Evolutionary conservation across 1,140 invertebrate genomes (phyloP).

Genomic region (Megathymus violae): DNA sequence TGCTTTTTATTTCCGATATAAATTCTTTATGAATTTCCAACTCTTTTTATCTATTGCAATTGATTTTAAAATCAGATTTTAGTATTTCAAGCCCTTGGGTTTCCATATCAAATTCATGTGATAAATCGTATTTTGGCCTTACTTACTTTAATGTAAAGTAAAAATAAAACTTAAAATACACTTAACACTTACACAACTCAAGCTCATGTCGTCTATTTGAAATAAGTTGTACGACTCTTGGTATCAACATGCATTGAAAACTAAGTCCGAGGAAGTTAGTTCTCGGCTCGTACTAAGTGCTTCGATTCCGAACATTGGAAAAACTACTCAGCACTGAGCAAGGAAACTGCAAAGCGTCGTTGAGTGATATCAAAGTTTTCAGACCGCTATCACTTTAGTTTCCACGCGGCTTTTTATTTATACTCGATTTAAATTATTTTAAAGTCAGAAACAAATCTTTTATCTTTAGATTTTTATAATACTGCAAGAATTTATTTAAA

Average conservation of each 20-base stretch:
- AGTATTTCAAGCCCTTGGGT: no score
- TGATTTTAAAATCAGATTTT: no score
- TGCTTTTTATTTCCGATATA: no score
- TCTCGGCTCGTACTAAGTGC: slow-evolving; percentile 31
- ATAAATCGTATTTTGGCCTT: no score
- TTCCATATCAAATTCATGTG: no score
- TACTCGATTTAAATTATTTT: no score
- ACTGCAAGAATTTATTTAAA: no score
- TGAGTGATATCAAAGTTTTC: slow-evolving; percentile 31
- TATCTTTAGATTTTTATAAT: no score
- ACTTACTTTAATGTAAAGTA: no score
- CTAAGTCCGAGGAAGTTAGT: slow-evolving; percentile 31
- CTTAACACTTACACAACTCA: background rate
- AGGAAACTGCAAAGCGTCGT: slow-evolving; percentile 29
- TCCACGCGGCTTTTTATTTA: background rate
- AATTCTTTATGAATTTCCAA: no score
- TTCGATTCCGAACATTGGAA: slow-evolving; percentile 35
- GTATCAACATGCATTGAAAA: slow-evolving; percentile 21
- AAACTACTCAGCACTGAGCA: slow-evolving; percentile 27
- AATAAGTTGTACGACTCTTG: slow-evolving; percentile 13
- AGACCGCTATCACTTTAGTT: slow-evolving; percentile 30
- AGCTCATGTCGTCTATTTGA: background rate
- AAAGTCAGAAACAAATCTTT: no score
- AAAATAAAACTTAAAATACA: slow-evolving; percentile 6
- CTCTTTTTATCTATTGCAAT: no score